Evolutionary conservation across 2,113 vertebrate genomes (phyloP).

Genomic region (Nothobranchius furzeri): DNA sequence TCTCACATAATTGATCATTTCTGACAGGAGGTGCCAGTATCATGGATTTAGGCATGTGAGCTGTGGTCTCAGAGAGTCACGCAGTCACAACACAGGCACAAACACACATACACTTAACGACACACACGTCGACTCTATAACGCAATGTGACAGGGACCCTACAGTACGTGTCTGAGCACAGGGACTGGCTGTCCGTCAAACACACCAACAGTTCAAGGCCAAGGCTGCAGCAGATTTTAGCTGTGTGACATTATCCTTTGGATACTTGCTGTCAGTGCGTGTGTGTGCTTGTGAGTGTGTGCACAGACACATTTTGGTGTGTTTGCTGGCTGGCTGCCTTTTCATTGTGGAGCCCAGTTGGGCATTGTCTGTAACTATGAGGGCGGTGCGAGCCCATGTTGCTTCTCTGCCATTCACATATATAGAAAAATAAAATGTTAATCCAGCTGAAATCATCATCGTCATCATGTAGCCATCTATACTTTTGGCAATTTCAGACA

Average conservation of each 20-base stretch:
- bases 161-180: conserved; percentile 73
- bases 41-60: conserved; percentile 36
- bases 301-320: conserved; percentile 20
- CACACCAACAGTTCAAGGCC: conserved; percentile 52
- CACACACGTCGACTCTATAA: conserved; percentile 53
- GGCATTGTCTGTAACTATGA: conserved; percentile 60
- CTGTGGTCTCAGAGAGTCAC: conserved; percentile 40
- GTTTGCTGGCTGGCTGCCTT: conserved; percentile 47
- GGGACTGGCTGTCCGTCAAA: conserved; percentile 67
- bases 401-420: conserved; percentile 37
- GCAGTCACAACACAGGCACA: conserved; percentile 26
- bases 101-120: conserved; percentile 15
- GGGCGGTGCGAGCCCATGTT: conserved; percentile 41
- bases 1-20: conserved; percentile 12
- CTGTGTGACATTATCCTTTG: conserved; percentile 65
- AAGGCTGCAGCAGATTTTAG: conserved; percentile 46
- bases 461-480: background rate
- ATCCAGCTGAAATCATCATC: too few species aligned
- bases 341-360: conserved; percentile 47
- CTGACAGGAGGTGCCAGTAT: conserved; percentile 41
- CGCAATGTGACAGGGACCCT: conserved; percentile 75
- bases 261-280: conserved; percentile 43
- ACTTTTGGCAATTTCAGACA: background rate
- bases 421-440: background rate
- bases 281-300: conserved; percentile 13